Evolutionary conservation across 2,888 invertebrate genomes (phyloP).

Genomic region (Chloroclystis v-ata): DNA sequence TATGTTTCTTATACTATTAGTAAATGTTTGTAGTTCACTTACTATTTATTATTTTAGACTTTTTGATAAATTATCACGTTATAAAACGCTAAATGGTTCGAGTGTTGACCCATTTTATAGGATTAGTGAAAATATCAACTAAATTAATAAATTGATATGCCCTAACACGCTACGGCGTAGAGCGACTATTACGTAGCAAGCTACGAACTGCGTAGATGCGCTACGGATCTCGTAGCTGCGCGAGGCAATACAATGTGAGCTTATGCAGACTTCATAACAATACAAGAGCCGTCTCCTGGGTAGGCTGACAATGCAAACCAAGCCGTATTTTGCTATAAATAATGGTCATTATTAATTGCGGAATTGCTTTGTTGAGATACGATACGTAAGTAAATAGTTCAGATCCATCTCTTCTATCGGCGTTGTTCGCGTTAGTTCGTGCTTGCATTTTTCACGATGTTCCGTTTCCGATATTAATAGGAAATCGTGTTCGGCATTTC

Average conservation of each 20-base stretch:
- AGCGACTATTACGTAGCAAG: slow-evolving; percentile 31
- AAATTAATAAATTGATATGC: too few species aligned
- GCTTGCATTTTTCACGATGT: slow-evolving; percentile 15
- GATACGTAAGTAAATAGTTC: too few species aligned
- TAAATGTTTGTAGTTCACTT: too few species aligned
- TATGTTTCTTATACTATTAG: too few species aligned
- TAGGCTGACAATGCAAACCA: neutral
- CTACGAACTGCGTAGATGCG: slow-evolving; percentile 37
- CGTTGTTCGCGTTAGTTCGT: too few species aligned
- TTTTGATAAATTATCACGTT: too few species aligned
- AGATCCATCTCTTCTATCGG: too few species aligned
- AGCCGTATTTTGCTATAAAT: neutral
- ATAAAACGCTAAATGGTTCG: too few species aligned
- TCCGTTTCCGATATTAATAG: slow-evolving; percentile 12
- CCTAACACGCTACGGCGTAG: slow-evolving; percentile 14
- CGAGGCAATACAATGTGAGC: neutral
- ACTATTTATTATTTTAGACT: too few species aligned
- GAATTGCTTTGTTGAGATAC: neutral
- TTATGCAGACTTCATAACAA: neutral
- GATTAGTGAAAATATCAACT: too few species aligned
- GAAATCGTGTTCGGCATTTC: slow-evolving; percentile 7
- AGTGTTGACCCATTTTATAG: too few species aligned
- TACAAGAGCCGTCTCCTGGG: neutral
- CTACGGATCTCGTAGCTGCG: slow-evolving; percentile 28
- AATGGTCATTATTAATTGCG: neutral